Evolutionary conservation across 2,797 vertebrate genomes (phyloP).

Genomic region (Onychomys torridus): DNA sequence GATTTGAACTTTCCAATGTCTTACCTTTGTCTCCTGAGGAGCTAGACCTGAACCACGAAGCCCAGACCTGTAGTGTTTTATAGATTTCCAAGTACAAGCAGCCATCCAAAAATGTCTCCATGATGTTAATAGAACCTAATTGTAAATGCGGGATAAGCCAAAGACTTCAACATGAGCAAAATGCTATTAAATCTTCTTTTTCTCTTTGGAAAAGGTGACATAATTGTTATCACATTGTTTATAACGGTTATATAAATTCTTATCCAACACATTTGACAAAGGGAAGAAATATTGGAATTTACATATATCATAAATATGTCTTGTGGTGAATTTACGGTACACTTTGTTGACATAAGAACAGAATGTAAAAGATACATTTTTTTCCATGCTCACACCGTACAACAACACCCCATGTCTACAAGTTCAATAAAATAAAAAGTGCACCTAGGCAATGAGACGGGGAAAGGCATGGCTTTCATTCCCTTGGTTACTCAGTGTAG

Average conservation of each 20-base stretch:
- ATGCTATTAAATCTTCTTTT: neutral
- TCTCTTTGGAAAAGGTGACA: constrained; percentile 17
- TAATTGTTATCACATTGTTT: constrained; percentile 50
- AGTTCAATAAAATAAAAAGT: constrained; percentile 5
- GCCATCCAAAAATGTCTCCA: neutral
- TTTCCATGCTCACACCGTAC: constrained; percentile 32
- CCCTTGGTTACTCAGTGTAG: neutral
- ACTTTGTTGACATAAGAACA: constrained; percentile 41
- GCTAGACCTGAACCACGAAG: neutral
- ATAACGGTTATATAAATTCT: constrained; percentile 2
- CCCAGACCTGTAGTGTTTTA: neutral
- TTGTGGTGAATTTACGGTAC: neutral
- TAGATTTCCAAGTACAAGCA: neutral
- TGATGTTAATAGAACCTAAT: constrained; percentile 1
- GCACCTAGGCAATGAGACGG: neutral
- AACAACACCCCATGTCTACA: neutral
- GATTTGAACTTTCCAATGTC: neutral
- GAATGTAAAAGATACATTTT: constrained; percentile 9
- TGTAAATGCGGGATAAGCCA: neutral
- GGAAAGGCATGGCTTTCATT: neutral
- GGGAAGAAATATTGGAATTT: constrained; percentile 55
- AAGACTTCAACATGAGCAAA: constrained; percentile 47
- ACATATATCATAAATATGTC: constrained; percentile 37
- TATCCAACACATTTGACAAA: constrained; percentile 48
- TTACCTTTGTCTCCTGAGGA: neutral